Evolutionary conservation across 2,888 invertebrate genomes (phyloP), one percentile per base, ranked within the genome.

Genomic region (Drosophila nr. fundita): DNA sequence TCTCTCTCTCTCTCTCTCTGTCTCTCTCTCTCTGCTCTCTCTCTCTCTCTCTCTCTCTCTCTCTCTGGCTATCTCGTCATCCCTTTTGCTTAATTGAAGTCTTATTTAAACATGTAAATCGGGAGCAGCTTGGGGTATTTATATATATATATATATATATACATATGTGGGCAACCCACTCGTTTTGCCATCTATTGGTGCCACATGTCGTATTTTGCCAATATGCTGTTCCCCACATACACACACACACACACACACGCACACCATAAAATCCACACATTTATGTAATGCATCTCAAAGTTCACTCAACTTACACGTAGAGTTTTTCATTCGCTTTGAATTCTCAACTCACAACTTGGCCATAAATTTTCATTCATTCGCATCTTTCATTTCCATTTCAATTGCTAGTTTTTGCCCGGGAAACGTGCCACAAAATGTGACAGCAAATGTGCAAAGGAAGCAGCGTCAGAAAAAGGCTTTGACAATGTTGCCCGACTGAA

Each of bases 371-470:
- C 76, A 82, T 82, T 73, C 71, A 83, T 54, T 66, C 80, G 74
- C 77, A 76, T 80, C 80, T 76, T 72, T 64, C 80, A 86, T 86
- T 82, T 83, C 82, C 62, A 77, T 80, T 83, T 63, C 77, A 80
- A 80, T 78, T 80, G 77, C 72, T 54, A 52, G 80, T 80, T 45
- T 21, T 80, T 79, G 76, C 40, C 36, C 54, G 76, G 60, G 70
- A 87, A 87, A 85, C 30, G 69, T 88, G 88, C 86, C 88, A 87
- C 85, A 68, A 87, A 87, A 70, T 73, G 76, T 76, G 76, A 42
- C 63, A 53, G 18, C 63, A 76, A 63, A 61, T 49, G 57, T 67
- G 63, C 82, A 89, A 45, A 45, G 89, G 78, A 78, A 73, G 65
- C 68, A 73, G 65, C 65, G 32, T 67, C 60, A 77, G 45, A 62